Conservation (phyloP, 2,888 invertebrate genomes). For the Trichopria drosophilae region DNA sequence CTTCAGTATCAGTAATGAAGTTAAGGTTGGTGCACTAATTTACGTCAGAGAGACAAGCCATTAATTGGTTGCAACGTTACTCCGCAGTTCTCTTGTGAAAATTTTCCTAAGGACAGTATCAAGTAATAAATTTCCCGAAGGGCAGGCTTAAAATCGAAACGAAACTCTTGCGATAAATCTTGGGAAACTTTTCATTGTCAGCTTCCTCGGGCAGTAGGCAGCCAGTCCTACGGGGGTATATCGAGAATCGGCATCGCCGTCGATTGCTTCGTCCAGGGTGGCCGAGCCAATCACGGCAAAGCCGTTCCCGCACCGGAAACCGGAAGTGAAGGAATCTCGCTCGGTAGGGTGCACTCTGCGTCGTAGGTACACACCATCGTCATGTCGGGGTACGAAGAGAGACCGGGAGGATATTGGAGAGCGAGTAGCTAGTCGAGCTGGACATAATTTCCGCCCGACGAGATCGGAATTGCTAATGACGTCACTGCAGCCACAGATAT, state of each 20-base stretch:
- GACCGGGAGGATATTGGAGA: conserved; percentile 55
- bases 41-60: too few species aligned
- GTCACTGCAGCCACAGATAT: conserved; percentile 56
- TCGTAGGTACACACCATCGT: conserved; percentile 31
- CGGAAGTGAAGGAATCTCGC: conserved; percentile 55
- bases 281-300: conserved; percentile 48
- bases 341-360: conserved; percentile 37
- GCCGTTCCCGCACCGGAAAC: conserved; percentile 52
- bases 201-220: not conserved
- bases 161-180: conserved; percentile 30
- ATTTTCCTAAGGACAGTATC: too few species aligned
- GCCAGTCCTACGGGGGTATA: not conserved
- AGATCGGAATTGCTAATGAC: conserved; percentile 60
- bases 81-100: too few species aligned
- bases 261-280: conserved; percentile 19
- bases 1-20: too few species aligned
- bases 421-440: conserved; percentile 56
- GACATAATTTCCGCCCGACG: conserved; percentile 60
- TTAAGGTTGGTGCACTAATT: too few species aligned
- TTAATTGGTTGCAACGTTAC: too few species aligned
- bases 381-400: conserved; percentile 25
- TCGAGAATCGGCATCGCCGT: conserved; percentile 17
- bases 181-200: conserved; percentile 22
- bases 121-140: too few species aligned
- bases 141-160: too few species aligned